phyloP scores from a whole-genome alignment of 2,113 vertebrate species.

The Argyrosomus japonicus region DNA sequence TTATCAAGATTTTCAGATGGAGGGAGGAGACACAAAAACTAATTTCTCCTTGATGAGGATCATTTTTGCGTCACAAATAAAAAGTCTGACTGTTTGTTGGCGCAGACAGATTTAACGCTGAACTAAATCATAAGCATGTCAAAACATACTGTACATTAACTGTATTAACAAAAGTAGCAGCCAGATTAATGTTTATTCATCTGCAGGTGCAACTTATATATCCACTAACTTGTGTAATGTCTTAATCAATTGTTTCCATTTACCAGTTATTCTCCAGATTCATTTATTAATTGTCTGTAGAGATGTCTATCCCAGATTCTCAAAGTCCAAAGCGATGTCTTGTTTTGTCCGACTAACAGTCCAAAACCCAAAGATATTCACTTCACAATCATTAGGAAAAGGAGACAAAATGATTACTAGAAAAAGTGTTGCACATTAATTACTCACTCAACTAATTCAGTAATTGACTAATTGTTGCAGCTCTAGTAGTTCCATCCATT shows the following conservation, averaged over 20 bases:
- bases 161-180: background rate
- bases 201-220: background rate
- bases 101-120: background rate
- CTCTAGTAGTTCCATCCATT: background rate
- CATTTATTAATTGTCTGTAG: background rate
- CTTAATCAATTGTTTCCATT: background rate
- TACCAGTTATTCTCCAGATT: background rate
- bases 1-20: background rate
- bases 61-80: background rate
- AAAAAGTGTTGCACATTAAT: background rate
- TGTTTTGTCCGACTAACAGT: background rate
- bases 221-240: background rate
- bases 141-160: background rate
- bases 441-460: background rate
- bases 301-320: background rate
- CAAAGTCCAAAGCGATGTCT: background rate
- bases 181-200: background rate
- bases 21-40: conserved; percentile 2
- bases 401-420: background rate
- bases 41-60: background rate
- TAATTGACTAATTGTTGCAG: background rate
- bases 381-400: background rate
- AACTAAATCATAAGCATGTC: background rate
- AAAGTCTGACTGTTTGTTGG: background rate
- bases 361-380: background rate